A percentile compares a stretch with the other conserved stretches of the same genome.
phyloP scores from a whole-genome alignment of 2,113 vertebrate species.

The Ptyas mucosa region DNA sequence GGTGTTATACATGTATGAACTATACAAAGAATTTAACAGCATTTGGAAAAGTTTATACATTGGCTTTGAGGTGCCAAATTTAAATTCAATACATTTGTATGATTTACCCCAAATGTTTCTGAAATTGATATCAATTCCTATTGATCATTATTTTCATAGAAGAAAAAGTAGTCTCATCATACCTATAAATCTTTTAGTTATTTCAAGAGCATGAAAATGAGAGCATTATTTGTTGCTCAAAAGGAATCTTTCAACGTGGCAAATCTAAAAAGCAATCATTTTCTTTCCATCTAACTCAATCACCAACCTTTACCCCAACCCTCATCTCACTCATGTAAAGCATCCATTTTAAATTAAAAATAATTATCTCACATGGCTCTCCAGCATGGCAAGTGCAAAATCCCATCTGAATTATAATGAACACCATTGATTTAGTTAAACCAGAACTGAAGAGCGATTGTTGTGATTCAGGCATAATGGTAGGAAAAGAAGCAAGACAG shows the following conservation, averaged over 20 bases:
- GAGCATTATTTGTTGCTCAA: not conserved
- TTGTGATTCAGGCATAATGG: constrained; percentile 18
- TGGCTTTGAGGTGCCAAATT: not conserved
- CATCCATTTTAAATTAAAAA: not conserved
- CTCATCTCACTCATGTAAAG: not conserved
- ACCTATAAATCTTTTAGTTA: not conserved
- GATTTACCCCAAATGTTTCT: not conserved
- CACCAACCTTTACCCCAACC: not conserved
- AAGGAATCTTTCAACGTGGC: not conserved
- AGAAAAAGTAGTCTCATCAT: not conserved
- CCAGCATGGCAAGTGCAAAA: not conserved
- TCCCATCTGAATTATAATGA: constrained; percentile 14
- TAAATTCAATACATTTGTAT: not conserved
- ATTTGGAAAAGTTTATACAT: not conserved
- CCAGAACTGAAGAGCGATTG: not conserved
- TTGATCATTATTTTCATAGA: not conserved
- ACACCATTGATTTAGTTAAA: constrained; percentile 29
- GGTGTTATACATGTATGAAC: not conserved
- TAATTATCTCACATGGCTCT: not conserved
- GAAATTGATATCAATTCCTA: not conserved
- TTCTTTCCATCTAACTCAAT: not conserved
- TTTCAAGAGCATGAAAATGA: not conserved
- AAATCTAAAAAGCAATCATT: not conserved
- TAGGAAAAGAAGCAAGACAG: not conserved
- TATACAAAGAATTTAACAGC: not conserved